Base-by-base conservation (phyloP, 1,140 invertebrate species). In the Pachyrhynchus sulphureomaculatus region DNA sequence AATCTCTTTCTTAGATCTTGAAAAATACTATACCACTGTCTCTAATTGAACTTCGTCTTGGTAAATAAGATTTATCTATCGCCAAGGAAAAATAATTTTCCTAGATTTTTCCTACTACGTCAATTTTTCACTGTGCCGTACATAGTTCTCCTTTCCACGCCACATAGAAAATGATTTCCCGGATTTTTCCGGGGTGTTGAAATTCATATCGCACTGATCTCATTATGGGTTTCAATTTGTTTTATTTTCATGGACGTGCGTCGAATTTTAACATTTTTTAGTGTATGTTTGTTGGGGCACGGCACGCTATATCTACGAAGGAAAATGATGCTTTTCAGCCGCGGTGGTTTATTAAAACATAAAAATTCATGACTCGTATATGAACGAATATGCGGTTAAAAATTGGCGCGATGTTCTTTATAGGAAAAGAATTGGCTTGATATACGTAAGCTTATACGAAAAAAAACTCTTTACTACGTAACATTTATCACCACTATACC, bases 171-270 rank as follows among this genome's bases (percentile, higher is more conserved):
- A 47, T 23, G 18, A 36, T 57, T 57, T 37, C 29, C 20, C 42
- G 29, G 54, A 49, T 41, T 49, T 59, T 59, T 20, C 44, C n/a
- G 13, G 45, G 26, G 45, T 42, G 56, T 59, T 59, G 56, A 59
- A 59, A 59, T 59, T 59, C 56, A 59, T 59, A 59, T 59, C 56
- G 56, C 26, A 24, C 33, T 49, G 24, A 59, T 59, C 56, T 59
- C 56, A 59, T 59, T 49, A 59, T 44, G 45, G 45, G 42, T 59
- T 59, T 59, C 56, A 59, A 59, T 59, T 59, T 49, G 56, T 59
- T 59, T 59, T 59, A 59, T 59, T 59, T 59, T 59, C 39, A 18
- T n/a, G 34, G 20, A 17, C 33, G 47, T 18, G 56, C 49, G 20
- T 29, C 17, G 56, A 59, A 59, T 59, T 41, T 41, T 49, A 49